Conservation (phyloP, 1,140 invertebrate genomes). For the Drosophila fuyamai region DNA sequence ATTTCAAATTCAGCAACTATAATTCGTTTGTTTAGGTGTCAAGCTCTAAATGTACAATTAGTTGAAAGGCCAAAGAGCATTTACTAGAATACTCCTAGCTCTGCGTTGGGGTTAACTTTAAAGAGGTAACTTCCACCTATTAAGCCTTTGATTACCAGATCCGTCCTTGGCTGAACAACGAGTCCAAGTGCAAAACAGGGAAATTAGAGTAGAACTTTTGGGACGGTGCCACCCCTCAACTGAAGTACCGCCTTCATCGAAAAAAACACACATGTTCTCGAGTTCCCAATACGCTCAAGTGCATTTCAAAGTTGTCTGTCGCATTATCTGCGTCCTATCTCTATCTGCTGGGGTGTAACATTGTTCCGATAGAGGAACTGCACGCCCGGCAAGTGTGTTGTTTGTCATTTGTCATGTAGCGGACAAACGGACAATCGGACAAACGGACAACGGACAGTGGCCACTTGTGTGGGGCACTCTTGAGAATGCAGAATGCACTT, state of each 20-base stretch:
- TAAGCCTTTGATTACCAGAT: background rate
- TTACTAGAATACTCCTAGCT: no score
- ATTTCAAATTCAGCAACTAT: no score
- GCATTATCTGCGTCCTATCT: slow-evolving; percentile 27
- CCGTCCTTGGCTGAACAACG: slow-evolving; percentile 3
- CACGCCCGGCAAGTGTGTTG: slow-evolving; percentile 27
- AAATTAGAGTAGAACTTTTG: slow-evolving; percentile 15
- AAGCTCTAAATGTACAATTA: no score
- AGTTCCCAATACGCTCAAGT: slow-evolving; percentile 58
- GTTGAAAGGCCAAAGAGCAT: no score
- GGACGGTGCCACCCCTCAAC: background rate
- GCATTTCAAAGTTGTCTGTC: slow-evolving; percentile 75
- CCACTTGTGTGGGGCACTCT: slow-evolving; percentile 31
- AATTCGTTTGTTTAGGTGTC: no score
- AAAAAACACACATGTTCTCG: slow-evolving; percentile 6
- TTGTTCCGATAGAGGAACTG: slow-evolving; percentile 37
- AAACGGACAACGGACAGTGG: slow-evolving; percentile 2
- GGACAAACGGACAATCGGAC: slow-evolving; percentile 6
- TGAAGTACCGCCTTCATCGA: slow-evolving; percentile 1
- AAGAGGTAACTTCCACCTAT: slow-evolving; percentile 1
- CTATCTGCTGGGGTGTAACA: slow-evolving; percentile 23
- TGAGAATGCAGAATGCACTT: slow-evolving; percentile 68
- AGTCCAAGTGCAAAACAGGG: slow-evolving; percentile 25
- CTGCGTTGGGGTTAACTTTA: background rate
- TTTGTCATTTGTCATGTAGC: slow-evolving; percentile 43